Evolutionary conservation across 1,140 invertebrate species (phyloP), one percentile per base, ranked within the genome.

Genomic region (Papilio xuthus): DNA sequence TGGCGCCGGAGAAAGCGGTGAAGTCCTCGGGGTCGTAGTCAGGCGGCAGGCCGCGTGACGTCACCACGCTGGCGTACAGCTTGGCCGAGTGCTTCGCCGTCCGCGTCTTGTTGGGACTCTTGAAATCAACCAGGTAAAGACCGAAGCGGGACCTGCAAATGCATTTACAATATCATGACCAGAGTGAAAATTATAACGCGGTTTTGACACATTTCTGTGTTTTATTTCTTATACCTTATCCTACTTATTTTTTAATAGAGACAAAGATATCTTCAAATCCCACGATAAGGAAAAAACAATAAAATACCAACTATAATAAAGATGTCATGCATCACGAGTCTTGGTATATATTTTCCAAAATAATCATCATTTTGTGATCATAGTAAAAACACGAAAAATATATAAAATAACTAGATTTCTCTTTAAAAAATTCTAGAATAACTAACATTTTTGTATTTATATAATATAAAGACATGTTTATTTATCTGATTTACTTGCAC

Each of bases 51-150:
- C 87, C 83, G 42, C 92, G 86, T 20, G 90, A 85, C 32, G 88
- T 72, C 23, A 94, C 88, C 67, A 94, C 93, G 53, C 82, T 79
- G 8, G 89, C 77, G 83, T 95, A 96, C 78, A 96, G 95, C 77
- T 94, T 84, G 1, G 96, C 95, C 26, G 97, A 98, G 44, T 95
- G 93, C 90, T 98, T 98, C 2, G 96, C 95, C 20, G 95, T 97
- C 82, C 97, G 95, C 15, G 95, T 95, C 86, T 96, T 95, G 37
- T 96, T 94, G 0, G 96, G 95, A 83, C 96, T 95, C 13, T 92
- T 94, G 84, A 97, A 98, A 90, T 98, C 95, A 6, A 98, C 96
- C 75, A 96, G 94, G 84, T 96, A 96, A 8, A 98, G 88, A 75
- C 97, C 97, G 92, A 97, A 98, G 84, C 95, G 95, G 90, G 96